A percentile compares a stretch with the other conserved stretches of the same genome.
Conservation (phyloP, 2,797 vertebrate genomes). For the Potorous gilbertii region DNA sequence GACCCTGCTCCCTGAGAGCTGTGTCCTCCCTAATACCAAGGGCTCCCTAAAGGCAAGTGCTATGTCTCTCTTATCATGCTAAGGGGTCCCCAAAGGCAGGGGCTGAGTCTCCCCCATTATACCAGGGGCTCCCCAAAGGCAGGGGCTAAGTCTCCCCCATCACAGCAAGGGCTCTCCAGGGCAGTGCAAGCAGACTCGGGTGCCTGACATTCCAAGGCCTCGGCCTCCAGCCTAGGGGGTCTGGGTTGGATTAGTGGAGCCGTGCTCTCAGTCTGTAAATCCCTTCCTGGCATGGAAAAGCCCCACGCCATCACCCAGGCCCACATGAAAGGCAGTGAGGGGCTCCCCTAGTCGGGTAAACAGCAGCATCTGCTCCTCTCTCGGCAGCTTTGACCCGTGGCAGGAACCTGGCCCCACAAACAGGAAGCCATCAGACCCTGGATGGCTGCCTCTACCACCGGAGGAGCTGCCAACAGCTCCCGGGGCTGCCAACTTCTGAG, state of each 20-base stretch:
- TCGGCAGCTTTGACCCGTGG: background rate
- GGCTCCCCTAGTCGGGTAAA: background rate
- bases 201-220: background rate
- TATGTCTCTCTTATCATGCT: too few species aligned
- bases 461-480: background rate
- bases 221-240: background rate
- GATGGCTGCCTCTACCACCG: background rate
- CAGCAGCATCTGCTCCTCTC: background rate
- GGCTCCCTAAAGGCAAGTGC: background rate
- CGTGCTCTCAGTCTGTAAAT: conserved; percentile 5
- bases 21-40: background rate
- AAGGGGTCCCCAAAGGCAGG: background rate
- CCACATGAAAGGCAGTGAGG: background rate
- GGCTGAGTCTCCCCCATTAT: background rate
- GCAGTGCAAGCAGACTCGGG: background rate
- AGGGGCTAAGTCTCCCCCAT: background rate
- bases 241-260: background rate
- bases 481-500: background rate
- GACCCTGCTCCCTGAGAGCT: background rate
- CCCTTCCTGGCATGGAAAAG: background rate
- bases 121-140: background rate
- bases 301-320: background rate
- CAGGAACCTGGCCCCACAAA: background rate
- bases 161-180: background rate
- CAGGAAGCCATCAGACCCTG: background rate